These are phyloP conservation scores for Aleadryas rufinucha DNA, from an alignment of 2,113 vertebrate genomes.

Conservation along the genomic window DNA sequence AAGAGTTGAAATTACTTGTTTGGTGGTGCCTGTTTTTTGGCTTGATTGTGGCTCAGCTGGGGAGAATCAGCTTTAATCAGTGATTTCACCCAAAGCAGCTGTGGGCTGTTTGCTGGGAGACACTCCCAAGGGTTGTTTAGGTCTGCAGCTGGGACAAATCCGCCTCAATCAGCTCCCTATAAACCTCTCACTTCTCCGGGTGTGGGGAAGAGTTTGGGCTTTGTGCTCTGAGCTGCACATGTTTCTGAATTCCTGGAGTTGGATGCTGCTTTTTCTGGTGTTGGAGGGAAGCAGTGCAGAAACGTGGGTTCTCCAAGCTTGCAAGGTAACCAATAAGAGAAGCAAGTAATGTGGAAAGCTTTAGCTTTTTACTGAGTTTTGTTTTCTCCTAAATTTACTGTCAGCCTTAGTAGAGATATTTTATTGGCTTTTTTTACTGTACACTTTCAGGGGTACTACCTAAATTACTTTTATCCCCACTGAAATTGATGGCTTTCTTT, in stretches of 20 bases:
- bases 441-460: fast-evolving
- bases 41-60: background rate
- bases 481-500: background rate
- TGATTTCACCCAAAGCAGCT: background rate
- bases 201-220: fast-evolving
- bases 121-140: background rate
- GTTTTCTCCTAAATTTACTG: background rate
- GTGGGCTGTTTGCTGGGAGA: background rate
- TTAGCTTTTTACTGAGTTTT: background rate
- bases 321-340: background rate
- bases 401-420: background rate
- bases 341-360: fast-evolving
- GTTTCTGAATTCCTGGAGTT: fast-evolving
- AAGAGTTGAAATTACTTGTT: background rate
- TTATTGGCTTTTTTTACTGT: fast-evolving
- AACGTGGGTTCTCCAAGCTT: fast-evolving
- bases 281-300: fast-evolving
- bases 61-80: background rate
- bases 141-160: background rate
- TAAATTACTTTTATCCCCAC: fast-evolving
- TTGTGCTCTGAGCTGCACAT: fast-evolving
- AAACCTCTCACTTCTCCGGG: fast-evolving
- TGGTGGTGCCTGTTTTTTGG: background rate
- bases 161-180: background rate
- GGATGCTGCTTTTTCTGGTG: fast-evolving